Percentiles rank a stretch among this genome's conserved stretches.
phyloP scores from a whole-genome alignment of 2,888 invertebrate genomes.

The Rambutsinella grinnellia region DNA sequence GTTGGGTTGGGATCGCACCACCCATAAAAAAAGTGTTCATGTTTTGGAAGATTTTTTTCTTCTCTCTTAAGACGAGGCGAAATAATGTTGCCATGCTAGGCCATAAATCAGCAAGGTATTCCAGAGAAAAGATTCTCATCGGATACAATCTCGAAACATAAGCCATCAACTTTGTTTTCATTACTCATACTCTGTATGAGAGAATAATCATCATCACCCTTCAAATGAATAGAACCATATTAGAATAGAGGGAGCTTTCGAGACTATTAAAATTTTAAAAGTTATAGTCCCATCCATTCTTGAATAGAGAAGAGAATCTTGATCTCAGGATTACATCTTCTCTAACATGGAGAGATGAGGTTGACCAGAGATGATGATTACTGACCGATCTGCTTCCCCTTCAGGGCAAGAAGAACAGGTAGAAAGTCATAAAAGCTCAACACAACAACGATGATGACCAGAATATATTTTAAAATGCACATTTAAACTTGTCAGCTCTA shows the following conservation, averaged over 20 bases:
- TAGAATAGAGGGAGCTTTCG: slow-evolving; percentile 20
- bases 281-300: too few species aligned
- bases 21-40: slow-evolving; percentile 59
- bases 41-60: slow-evolving; percentile 63
- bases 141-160: too few species aligned
- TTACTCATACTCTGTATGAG: slow-evolving; percentile 52
- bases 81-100: slow-evolving; percentile 65
- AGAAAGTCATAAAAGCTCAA: slow-evolving; percentile 38
- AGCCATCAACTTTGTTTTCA: slow-evolving; percentile 62
- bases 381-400: slow-evolving; percentile 33
- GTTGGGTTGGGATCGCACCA: slow-evolving; percentile 34
- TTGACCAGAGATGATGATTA: slow-evolving; percentile 23
- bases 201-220: not conserved
- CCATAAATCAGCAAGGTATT: slow-evolving; percentile 65
- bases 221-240: slow-evolving; percentile 31
- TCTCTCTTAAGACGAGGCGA: too few species aligned
- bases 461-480: too few species aligned
- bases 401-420: slow-evolving; percentile 34
- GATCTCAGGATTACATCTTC: too few species aligned
- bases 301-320: too few species aligned
- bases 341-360: slow-evolving; percentile 3
- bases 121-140: slow-evolving; percentile 55
- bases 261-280: too few species aligned
- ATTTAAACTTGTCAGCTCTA: too few species aligned
- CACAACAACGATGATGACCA: too few species aligned